These are phyloP conservation scores for Oryzias celebensis DNA, from an alignment of 2,113 vertebrate species.

Conservation along the genomic window DNA sequence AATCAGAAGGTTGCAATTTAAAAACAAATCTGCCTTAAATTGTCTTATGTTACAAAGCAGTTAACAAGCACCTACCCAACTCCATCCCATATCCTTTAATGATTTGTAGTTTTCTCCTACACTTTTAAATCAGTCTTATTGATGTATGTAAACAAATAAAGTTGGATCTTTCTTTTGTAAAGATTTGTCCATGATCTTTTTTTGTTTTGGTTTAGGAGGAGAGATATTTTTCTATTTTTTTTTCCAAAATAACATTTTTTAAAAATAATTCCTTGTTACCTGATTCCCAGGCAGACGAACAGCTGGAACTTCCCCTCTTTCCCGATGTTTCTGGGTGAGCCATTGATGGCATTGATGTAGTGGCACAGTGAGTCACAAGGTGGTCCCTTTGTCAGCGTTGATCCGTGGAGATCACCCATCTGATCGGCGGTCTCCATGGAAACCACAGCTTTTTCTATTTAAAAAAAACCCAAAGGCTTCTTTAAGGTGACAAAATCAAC, in stretches of 20 bases:
- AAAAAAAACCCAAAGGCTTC: neutral
- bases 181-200: neutral
- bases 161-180: neutral
- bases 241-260: neutral
- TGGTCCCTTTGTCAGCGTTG: conserved; percentile 78
- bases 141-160: no score
- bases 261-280: conserved; percentile 73
- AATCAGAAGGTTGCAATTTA: no score
- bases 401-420: conserved; percentile 83
- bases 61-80: no score
- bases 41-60: no score
- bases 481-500: neutral
- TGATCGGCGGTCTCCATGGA: conserved; percentile 90
- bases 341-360: conserved; percentile 89
- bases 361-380: conserved; percentile 87
- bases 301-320: conserved; percentile 98
- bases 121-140: no score
- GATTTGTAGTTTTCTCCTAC: no score
- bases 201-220: no score
- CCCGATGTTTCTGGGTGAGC: conserved; percentile 89
- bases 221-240: neutral
- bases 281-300: conserved; percentile 91
- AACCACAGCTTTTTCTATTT: conserved; percentile 84
- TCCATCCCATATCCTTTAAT: no score
- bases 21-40: no score